Base-by-base conservation (phyloP, 2,888 invertebrate species). In the Nudaria mundana region DNA sequence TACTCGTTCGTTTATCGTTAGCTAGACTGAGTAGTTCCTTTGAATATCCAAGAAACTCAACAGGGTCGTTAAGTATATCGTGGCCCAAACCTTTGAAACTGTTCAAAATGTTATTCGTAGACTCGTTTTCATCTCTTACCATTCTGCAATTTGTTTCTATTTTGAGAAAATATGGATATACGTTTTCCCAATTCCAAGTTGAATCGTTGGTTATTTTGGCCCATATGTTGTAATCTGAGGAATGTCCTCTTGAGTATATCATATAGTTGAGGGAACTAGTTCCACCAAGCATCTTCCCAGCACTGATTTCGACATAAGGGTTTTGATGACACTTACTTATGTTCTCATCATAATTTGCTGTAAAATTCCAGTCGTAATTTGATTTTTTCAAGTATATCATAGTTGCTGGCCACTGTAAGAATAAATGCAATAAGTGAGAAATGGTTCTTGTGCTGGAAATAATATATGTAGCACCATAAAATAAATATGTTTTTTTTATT, bases 21-120 rank as follows among this genome's bases (percentile, higher is more conserved):
- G 77, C 76, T 49, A 86, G 72, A 12, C 79, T 88, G 3, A 75
- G 78, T 46, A 88, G 74, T 0, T 84, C 66, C 43, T 81, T 78
- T 0, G 82, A 75, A 32, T 82, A 84, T 1, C 91, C 91, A 1
- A 25, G 4, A 7, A 42, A 10, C 0, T 45, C 47, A 25, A 53
- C 60, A 1, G 42, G 13, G 38, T 63, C 57, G 13, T 48, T 26
- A 5, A 73, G 25, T 2, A 62, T 48, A n/a, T 56, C 47, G n/a
- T 65, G 73, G 0, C 90, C 91, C 30, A 85, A 47, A 56, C 89
- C 83, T 31, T 64, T 50, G 5, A 87, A 81, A 1, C 86, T 79
- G 15, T 71, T 43, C 5, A 79, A 37, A 50, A 75, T 71, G 30
- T 55, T 48, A 0, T 56, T 32, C 3, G 59, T 63, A 8, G 39